Percentiles rank a stretch among this genome's conserved stretches.
Conservation (phyloP, 2,113 vertebrate species). For the Phyllostomus hastatus region DNA sequence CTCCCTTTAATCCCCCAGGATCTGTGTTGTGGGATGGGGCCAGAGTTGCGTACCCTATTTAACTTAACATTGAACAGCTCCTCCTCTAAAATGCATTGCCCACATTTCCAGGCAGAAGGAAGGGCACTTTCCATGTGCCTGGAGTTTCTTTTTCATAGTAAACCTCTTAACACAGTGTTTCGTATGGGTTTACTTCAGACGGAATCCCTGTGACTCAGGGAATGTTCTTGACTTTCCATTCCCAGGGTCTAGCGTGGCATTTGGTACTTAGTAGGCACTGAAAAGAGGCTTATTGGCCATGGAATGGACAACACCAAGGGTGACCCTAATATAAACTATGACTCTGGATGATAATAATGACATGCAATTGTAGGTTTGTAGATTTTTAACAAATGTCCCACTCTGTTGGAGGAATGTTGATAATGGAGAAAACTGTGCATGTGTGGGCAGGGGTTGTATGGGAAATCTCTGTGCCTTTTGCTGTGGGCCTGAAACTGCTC, state of each 20-base stretch:
- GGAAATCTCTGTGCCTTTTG: neutral
- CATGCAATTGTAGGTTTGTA: accelerated
- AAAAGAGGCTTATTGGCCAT: neutral
- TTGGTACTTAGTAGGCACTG: neutral
- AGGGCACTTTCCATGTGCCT: neutral
- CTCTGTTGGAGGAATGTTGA: no score
- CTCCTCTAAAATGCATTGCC: neutral
- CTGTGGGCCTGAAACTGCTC: neutral
- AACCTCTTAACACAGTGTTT: neutral
- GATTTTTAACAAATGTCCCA: accelerated
- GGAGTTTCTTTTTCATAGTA: neutral
- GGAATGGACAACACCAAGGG: neutral
- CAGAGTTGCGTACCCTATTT: neutral
- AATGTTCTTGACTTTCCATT: neutral
- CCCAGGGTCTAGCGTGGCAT: neutral
- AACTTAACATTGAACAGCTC: neutral
- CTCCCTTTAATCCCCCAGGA: neutral
- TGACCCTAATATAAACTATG: accelerated
- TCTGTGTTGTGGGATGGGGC: neutral
- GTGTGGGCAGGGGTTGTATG: accelerated
- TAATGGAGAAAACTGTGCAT: accelerated
- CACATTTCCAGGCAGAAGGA: neutral
- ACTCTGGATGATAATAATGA: accelerated
- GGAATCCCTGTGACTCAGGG: neutral
- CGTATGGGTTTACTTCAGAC: neutral